phyloP scores from a whole-genome alignment of 2,113 vertebrate species.

The Megaptera novaeangliae region DNA sequence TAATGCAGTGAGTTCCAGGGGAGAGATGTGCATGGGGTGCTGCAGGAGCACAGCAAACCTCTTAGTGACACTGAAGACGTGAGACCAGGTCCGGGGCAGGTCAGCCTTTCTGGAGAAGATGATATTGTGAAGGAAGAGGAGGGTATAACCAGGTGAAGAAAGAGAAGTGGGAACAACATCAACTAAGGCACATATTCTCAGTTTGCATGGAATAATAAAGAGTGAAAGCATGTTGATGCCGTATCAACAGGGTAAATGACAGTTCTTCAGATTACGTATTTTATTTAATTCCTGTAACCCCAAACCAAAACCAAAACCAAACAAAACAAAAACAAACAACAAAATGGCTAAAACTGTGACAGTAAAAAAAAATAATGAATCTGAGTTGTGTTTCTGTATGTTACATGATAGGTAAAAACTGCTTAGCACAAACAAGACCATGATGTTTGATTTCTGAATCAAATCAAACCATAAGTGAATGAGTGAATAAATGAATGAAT shows the following conservation, averaged over 20 bases:
- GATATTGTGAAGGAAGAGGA: neutral
- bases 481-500: neutral
- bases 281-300: neutral
- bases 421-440: neutral
- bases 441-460: neutral
- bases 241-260: neutral
- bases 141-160: neutral
- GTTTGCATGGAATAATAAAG: neutral
- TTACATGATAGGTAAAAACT: neutral
- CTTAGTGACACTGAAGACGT: neutral
- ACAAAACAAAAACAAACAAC: neutral
- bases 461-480: neutral
- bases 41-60: neutral
- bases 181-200: neutral
- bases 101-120: neutral
- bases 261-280: neutral
- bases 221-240: neutral
- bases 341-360: neutral
- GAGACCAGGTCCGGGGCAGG: neutral
- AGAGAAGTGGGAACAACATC: neutral
- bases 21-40: neutral
- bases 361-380: neutral
- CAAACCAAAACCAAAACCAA: neutral
- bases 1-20: neutral
- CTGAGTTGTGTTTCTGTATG: neutral